These are phyloP conservation scores for Timema podura DNA, from an alignment of 2,888 invertebrate species.

Conservation along the genomic window DNA sequence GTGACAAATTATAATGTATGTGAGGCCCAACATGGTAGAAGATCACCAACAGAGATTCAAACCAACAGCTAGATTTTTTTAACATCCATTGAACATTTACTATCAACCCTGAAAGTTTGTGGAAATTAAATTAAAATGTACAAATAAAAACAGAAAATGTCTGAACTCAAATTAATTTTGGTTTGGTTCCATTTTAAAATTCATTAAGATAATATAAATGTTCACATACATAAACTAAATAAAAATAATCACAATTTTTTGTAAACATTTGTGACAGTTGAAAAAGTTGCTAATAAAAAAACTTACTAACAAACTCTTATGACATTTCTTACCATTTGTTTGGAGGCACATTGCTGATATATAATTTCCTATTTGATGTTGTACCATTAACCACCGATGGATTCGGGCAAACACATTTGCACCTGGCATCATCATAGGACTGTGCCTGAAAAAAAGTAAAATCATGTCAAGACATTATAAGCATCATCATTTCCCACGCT, in stretches of 20 bases:
- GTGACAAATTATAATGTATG: too few relatives aligned
- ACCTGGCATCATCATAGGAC: conserved; percentile 79
- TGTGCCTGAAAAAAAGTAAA: conserved; percentile 50
- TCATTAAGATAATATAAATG: too few relatives aligned
- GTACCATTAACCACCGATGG: conserved; percentile 69
- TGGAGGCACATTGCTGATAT: conserved; percentile 75
- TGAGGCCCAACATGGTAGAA: too few relatives aligned
- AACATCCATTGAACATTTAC: not conserved
- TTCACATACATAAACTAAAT: too few relatives aligned
- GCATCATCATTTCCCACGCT: too few relatives aligned
- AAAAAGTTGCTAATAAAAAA: too few relatives aligned
- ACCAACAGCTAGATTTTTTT: not conserved
- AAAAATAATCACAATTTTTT: too few relatives aligned
- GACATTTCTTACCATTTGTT: conserved; percentile 63
- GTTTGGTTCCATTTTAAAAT: too few relatives aligned
- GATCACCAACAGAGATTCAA: too few relatives aligned
- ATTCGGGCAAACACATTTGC: conserved; percentile 82
- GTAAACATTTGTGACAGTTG: too few relatives aligned
- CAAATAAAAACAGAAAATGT: not conserved
- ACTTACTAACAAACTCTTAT: not conserved
- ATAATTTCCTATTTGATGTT: conserved; percentile 64
- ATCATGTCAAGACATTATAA: not conserved
- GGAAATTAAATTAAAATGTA: not conserved
- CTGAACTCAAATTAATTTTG: too few relatives aligned
- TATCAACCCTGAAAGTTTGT: too few relatives aligned